Evolutionary conservation across 2,113 vertebrate genomes (phyloP), one percentile per base, ranked within the genome.

Genomic region (Todiramphus chloris): DNA sequence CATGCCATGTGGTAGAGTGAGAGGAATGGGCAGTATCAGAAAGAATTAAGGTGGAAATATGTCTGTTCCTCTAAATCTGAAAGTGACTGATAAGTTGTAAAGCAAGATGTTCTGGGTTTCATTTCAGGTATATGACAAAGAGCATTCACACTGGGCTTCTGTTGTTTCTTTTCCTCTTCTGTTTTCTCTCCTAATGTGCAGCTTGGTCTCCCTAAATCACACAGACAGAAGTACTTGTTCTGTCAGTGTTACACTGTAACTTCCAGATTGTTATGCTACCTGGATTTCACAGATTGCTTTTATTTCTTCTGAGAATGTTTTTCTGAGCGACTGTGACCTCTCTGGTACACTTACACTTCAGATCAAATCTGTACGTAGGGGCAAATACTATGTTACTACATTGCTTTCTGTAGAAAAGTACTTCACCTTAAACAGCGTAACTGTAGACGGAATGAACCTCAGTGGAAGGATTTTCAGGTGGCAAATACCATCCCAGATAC

Each of bases 251-350:
- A 59, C 31, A 67, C 89, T 95, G 78, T 90, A 93, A 85, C 88
- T 92, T 93, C 58, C 70, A 97, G 94, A 97, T 90, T 94, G 93
- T 97, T 96, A 95, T 74, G 75, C 83, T 93, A 92, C 77, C 66
- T 82, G 86, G 82, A 88, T 95, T 95, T 97, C 85, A 80, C 41
- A 89, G 66, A 66, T 91, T 86, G 88, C 43, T 85, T 87, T 90
- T 85, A 48, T 89, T 95, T 96, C 66, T 69, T 89, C 51, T 35
- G 87, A 41, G 69, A 64, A 1, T 35, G 11, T 86, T 86, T 88
- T 25, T 91, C n/a, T 73, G 73, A 94, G 66, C 0, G 16, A 92
- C 89, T 89, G 63, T 95, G 87, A 95, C 78, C 77, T 95, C 84
- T 67, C 17, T 94, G 87, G 91, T 93, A 86, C 90, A 74, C 90